Conservation (phyloP, 1,140 invertebrate genomes). For the Cotesia chilonis region DNA sequence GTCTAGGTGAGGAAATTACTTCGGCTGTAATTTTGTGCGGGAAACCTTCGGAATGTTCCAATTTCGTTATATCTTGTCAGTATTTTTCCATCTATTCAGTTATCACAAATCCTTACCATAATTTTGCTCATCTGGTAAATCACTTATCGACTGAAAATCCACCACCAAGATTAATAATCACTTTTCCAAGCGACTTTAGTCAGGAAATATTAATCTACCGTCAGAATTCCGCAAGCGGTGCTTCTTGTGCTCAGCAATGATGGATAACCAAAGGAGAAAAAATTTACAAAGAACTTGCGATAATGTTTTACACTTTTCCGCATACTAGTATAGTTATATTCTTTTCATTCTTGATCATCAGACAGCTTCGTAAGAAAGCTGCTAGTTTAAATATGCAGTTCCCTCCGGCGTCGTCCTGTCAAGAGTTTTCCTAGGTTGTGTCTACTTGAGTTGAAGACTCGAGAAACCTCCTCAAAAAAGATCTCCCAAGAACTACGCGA, state of each 20-base stretch:
- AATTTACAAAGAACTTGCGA: too few species aligned
- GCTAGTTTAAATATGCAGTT: constrained; percentile 32
- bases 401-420: constrained; percentile 23
- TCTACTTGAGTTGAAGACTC: constrained; percentile 14
- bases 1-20: constrained; percentile 48
- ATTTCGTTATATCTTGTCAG: constrained; percentile 43
- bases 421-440: constrained; percentile 25
- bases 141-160: not conserved
- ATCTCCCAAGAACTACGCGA: not conserved
- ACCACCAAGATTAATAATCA: too few species aligned
- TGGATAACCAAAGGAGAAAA: too few species aligned
- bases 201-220: too few species aligned
- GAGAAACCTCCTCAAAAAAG: constrained; percentile 19
- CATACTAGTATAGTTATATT: not conserved
- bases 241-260: too few species aligned
- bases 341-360: not conserved
- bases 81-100: constrained; percentile 22
- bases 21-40: constrained; percentile 44
- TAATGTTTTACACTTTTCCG: too few species aligned
- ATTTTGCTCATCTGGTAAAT: not conserved
- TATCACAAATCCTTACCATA: not conserved
- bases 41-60: constrained; percentile 43
- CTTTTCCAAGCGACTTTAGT: too few species aligned
- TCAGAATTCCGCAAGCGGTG: too few species aligned
- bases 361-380: not conserved